phyloP scores from a whole-genome alignment of 2,797 vertebrate species.

The Falco peregrinus region DNA sequence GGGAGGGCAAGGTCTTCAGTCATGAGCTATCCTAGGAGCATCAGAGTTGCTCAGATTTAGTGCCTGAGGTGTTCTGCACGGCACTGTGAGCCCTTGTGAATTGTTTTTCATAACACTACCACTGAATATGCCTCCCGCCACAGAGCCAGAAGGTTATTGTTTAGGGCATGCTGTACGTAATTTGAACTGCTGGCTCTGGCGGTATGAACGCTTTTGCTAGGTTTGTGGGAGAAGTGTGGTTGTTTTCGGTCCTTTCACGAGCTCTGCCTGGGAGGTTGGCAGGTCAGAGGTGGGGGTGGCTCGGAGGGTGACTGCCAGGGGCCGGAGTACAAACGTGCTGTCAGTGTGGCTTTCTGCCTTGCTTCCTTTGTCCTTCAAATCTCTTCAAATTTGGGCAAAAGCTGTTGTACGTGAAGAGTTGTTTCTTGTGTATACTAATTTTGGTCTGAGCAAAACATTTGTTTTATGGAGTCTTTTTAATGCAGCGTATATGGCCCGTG shows the following conservation, averaged over 20 bases:
- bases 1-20: neutral
- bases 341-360: neutral
- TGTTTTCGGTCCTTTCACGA: neutral
- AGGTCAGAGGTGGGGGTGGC: neutral
- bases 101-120: neutral
- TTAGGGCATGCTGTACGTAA: neutral
- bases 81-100: neutral
- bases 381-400: neutral
- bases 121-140: neutral
- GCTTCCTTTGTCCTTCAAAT: neutral
- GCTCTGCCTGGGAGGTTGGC: neutral
- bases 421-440: neutral
- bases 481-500: neutral
- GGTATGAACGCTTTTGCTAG: neutral
- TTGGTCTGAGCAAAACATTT: neutral
- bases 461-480: neutral
- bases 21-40: neutral
- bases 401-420: neutral
- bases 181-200: neutral
- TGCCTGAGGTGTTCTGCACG: rapidly evolving
- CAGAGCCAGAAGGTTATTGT: neutral
- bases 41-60: neutral
- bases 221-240: neutral
- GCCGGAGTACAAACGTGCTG: neutral
- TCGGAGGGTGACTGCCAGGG: neutral